Evolutionary conservation across 2,797 vertebrate species (phyloP), one percentile per base, ranked within the genome.

Genomic region (Cuniculus paca): DNA sequence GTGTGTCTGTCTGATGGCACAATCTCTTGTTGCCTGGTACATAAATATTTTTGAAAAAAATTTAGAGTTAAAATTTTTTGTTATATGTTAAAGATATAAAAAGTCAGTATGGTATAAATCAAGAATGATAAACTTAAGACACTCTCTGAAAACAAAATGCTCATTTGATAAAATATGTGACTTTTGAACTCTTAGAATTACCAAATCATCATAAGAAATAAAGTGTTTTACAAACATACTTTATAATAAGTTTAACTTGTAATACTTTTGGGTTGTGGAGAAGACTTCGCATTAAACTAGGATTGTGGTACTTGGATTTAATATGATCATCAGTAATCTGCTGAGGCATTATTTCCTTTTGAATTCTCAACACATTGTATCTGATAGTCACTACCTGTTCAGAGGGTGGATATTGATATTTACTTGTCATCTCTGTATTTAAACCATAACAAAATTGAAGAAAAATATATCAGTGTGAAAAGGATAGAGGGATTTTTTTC

Each of bases 51-150:
- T 68, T n/a, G 7, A 39, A 39, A 39, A 70, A 77, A 77, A 48
- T 93, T 87, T 70, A 77, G 34, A 5, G 54, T 72, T 78, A 50
- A 9, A 77, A 52, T 22, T 63, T 80, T 88, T 95, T 56, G 36
- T 86, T 89, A 70, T 22, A 19, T 90, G 36, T 94, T 82, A 70
- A 92, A 97, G 95, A 91, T 94, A 31, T 75, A 92, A 94, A 91
- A 94, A n/a, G 78, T 68, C 65, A 92, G 39, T 52, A 95, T 28
- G 20, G 52, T 88, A 10, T 68, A 95, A 86, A 82, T 88, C 24
- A 89, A 88, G 36, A 94, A 90, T 56, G 42, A 89, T 75, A 86
- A 85, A 88, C 90, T 92, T 94, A 34, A 58, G 52, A 82, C n/a
- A 5, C 26, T 39, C n/a, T 84, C 39, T 79, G 50, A 94, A 58